These are phyloP conservation scores for Mamestra configurata DNA, from an alignment of 1,140 invertebrate species.

Conservation along the genomic window DNA sequence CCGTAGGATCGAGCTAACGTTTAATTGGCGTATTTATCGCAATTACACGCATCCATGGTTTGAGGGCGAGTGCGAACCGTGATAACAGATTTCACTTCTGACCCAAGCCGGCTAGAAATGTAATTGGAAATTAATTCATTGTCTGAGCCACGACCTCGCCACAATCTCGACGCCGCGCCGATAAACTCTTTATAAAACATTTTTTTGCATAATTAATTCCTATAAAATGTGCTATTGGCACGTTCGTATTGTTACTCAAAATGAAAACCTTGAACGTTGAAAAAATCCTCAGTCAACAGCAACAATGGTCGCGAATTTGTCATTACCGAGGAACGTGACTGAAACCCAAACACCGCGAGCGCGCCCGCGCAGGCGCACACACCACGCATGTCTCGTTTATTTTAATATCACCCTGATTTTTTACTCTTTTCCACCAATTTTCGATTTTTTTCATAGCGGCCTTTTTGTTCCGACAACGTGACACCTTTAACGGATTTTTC, in stretches of 20 bases:
- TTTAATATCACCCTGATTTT: conserved; percentile 81
- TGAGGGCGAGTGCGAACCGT: conserved; percentile 70
- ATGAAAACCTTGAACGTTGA: conserved; percentile 76
- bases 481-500: conserved; percentile 68
- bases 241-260: conserved; percentile 79
- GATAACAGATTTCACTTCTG: conserved; percentile 84
- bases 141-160: conserved; percentile 58
- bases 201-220: conserved; percentile 81
- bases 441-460: conserved; percentile 58
- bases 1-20: conserved; percentile 75
- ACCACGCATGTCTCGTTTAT: conserved; percentile 75
- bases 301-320: conserved; percentile 82
- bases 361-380: conserved; percentile 55
- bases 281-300: conserved; percentile 77
- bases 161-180: conserved; percentile 37
- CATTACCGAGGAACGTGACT: conserved; percentile 81
- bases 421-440: conserved; percentile 76
- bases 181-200: conserved; percentile 51
- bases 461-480: conserved; percentile 75
- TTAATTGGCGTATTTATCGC: conserved; percentile 79
- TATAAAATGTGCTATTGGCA: conserved; percentile 78
- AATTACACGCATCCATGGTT: conserved; percentile 84
- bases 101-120: conserved; percentile 71
- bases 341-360: conserved; percentile 70
- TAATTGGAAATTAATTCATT: conserved; percentile 75